phyloP scores from a whole-genome alignment of 2,113 vertebrate species.

The Crocuta crocuta region DNA sequence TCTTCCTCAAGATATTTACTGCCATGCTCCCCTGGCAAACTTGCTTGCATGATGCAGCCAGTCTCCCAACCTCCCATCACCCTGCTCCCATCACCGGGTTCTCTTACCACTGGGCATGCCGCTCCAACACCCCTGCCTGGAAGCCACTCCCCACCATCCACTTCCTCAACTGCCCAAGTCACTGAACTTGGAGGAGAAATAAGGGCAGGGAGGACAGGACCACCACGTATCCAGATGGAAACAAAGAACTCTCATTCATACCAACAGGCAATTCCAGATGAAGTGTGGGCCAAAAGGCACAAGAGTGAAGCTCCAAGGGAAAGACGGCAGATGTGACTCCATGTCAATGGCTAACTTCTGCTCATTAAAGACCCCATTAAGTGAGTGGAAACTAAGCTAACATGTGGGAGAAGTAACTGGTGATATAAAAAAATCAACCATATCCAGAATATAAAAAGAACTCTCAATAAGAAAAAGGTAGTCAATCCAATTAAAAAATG shows the following conservation, averaged over 20 bases:
- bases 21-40: background rate
- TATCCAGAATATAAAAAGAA: background rate
- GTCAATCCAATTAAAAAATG: background rate
- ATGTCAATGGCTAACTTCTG: background rate
- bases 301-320: background rate
- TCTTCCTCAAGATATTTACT: background rate
- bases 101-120: background rate
- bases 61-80: background rate
- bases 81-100: background rate
- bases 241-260: too few species aligned
- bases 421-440: background rate
- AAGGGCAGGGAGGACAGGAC: background rate
- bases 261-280: background rate
- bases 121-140: background rate
- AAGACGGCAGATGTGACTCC: background rate
- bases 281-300: background rate
- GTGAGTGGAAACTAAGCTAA: background rate
- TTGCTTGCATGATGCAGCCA: too few species aligned
- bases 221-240: rapidly evolving
- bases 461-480: background rate
- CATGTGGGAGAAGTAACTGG: background rate
- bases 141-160: background rate
- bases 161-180: background rate
- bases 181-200: background rate
- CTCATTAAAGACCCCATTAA: background rate